Percentiles rank a stretch among this genome's conserved stretches.
Evolutionary conservation across 2,113 vertebrate species (phyloP).

Genomic region (Ammodytes marinus): DNA sequence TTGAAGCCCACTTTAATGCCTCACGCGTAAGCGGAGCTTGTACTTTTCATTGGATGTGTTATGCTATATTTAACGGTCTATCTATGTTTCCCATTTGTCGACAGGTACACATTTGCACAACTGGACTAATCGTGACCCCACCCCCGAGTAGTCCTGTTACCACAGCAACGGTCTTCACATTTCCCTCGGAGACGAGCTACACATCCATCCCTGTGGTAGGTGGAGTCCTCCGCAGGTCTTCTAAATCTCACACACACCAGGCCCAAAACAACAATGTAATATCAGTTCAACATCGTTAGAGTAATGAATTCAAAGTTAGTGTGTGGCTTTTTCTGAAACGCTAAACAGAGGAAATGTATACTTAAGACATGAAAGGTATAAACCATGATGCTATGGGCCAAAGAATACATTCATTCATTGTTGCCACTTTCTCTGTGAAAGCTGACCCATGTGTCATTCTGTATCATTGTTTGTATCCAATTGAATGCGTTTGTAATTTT

Average conservation of each 20-base stretch:
- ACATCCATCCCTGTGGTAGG: constrained; percentile 87
- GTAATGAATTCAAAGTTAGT: background rate
- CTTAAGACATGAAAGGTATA: too few species aligned
- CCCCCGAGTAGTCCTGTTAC: constrained; percentile 98
- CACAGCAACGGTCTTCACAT: constrained; percentile 94
- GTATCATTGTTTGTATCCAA: background rate
- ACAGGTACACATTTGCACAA: constrained; percentile 98
- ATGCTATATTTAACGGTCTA: constrained; percentile 22
- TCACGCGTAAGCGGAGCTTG: background rate
- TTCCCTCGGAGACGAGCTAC: constrained; percentile 92
- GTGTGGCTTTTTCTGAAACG: background rate
- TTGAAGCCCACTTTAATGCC: constrained; percentile 12
- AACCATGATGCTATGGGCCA: background rate
- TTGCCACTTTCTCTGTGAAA: background rate
- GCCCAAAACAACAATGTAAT: background rate
- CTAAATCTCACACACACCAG: background rate
- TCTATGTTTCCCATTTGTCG: constrained; percentile 41
- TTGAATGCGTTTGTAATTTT: background rate
- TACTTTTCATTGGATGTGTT: background rate
- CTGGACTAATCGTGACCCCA: constrained; percentile 96
- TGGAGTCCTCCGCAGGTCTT: constrained; percentile 23
- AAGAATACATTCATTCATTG: background rate
- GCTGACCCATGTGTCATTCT: background rate
- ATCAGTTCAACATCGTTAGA: background rate
- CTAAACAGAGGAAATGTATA: background rate